These are phyloP conservation scores for Tetragonisca angustula DNA, from an alignment of 2,888 invertebrate species.

Conservation along the genomic window DNA sequence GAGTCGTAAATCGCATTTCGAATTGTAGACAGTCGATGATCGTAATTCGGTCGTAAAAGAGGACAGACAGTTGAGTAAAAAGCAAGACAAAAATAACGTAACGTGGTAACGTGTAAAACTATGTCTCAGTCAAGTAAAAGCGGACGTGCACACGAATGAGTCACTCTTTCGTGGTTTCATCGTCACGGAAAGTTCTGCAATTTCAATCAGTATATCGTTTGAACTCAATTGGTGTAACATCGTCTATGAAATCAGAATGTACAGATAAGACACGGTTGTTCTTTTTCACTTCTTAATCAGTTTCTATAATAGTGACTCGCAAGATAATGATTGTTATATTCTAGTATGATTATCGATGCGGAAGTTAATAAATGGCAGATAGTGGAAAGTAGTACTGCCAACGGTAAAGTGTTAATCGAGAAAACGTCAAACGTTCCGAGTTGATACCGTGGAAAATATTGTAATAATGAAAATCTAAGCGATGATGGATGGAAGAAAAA, in stretches of 20 bases:
- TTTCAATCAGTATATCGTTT: slow-evolving; percentile 26
- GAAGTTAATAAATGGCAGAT: background rate
- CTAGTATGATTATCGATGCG: background rate
- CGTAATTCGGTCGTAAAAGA: slow-evolving; percentile 18
- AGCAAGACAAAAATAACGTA: slow-evolving; percentile 52
- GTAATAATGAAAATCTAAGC: background rate
- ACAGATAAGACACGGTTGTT: background rate
- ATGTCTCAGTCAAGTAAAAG: slow-evolving; percentile 53
- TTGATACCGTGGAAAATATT: background rate
- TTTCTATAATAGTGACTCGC: too few relatives aligned
- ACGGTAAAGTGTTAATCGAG: background rate
- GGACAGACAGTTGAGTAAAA: slow-evolving; percentile 35
- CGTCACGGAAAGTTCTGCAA: slow-evolving; percentile 46
- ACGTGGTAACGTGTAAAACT: slow-evolving; percentile 36
- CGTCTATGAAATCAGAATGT: background rate
- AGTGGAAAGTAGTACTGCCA: background rate
- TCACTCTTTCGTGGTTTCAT: slow-evolving; percentile 59
- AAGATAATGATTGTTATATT: background rate
- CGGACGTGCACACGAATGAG: slow-evolving; percentile 44
- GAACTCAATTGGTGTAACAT: background rate
- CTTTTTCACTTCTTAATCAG: background rate
- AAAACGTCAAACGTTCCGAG: background rate
- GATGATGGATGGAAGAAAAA: background rate
- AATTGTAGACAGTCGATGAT: slow-evolving; percentile 35
- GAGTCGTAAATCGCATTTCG: slow-evolving; percentile 19